These are phyloP conservation scores for Drosophila neonasuta DNA, from an alignment of 2,888 invertebrate species.

Conservation along the genomic window DNA sequence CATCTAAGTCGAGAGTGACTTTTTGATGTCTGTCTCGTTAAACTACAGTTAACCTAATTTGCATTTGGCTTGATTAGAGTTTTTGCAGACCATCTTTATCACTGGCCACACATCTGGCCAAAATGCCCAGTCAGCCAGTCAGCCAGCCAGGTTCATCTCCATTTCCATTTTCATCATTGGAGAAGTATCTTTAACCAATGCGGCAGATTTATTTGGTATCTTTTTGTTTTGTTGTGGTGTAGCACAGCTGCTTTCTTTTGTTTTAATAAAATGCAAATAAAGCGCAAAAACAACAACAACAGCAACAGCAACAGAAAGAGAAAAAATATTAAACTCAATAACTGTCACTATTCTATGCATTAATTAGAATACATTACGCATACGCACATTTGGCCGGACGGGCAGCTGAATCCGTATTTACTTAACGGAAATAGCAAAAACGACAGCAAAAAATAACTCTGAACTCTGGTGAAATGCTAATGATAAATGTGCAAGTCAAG, in stretches of 20 bases:
- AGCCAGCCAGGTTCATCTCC: neutral
- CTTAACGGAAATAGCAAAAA: slow-evolving; percentile 61
- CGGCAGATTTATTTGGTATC: slow-evolving; percentile 20
- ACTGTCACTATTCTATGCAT: slow-evolving; percentile 64
- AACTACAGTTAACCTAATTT: slow-evolving; percentile 71
- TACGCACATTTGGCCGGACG: slow-evolving; percentile 42
- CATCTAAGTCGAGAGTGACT: slow-evolving; percentile 28
- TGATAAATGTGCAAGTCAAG: slow-evolving; percentile 62
- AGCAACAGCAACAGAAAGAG: neutral
- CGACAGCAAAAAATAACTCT: slow-evolving; percentile 19
- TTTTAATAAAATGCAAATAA: slow-evolving; percentile 67
- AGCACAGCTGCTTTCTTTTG: slow-evolving; percentile 41
- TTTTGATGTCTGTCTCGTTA: slow-evolving; percentile 52
- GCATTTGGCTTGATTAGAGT: slow-evolving; percentile 63
- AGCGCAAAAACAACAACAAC: neutral
- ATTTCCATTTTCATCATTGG: neutral
- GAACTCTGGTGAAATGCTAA: slow-evolving; percentile 61
- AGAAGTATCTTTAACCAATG: slow-evolving; percentile 29
- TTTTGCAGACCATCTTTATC: slow-evolving; percentile 43
- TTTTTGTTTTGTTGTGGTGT: slow-evolving; percentile 12
- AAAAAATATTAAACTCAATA: slow-evolving; percentile 64
- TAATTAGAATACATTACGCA: slow-evolving; percentile 70
- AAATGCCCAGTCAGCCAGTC: slow-evolving; percentile 19
- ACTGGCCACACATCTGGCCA: slow-evolving; percentile 41
- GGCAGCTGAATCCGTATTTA: slow-evolving; percentile 23